Base-by-base conservation (phyloP, 1,140 invertebrate genomes). In the Chironomus striatipennis region DNA sequence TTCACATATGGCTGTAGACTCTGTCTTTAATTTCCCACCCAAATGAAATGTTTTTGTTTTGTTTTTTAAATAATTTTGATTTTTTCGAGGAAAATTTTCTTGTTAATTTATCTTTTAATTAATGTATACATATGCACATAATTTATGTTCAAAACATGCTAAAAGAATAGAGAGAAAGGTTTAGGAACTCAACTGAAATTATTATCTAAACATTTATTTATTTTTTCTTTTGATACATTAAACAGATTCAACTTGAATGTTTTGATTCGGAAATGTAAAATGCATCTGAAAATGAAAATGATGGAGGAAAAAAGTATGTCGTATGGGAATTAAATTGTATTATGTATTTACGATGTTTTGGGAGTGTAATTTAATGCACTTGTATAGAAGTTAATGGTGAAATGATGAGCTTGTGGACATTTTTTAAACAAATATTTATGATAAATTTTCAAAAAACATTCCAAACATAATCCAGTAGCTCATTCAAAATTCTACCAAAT, bases 121-220 rank as follows among this genome's bases (percentile, higher is more conserved):
- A n/a, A 5, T n/a, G 12, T 57, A 57, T 57, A 57, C 47, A 57
- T 12, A n/a, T n/a, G 12, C 12, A 15, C 47, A 57, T 57, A 57
- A 57, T 57, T 57, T 57, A 57, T 57, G 47, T 57, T 57, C 47
- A n/a, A n/a, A 57, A 57, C n/a, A n/a, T 57, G 47, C n/a, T n/a
- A n/a, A n/a, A 57, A 57, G 47, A 34, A 34, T 34, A 1, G 24
- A 34, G 24, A 34, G 24, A 34, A 34, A 34, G 24, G 24, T 34
- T 34, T 34, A 34, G 24, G 24, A 34, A 34, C 24, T 34, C 24
- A 34, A 34, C 24, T 34, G 2, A 34, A 34, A 34, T 34, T 34
- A 34, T 34, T 34, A 34, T 34, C 24, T 34, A 34, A 34, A 34
- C 24, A 34, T 34, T 34, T 34, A 34, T 57, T 57, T 57, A n/a